phyloP scores from a whole-genome alignment of 2,113 vertebrate genomes.

The Lagopus leucura region DNA sequence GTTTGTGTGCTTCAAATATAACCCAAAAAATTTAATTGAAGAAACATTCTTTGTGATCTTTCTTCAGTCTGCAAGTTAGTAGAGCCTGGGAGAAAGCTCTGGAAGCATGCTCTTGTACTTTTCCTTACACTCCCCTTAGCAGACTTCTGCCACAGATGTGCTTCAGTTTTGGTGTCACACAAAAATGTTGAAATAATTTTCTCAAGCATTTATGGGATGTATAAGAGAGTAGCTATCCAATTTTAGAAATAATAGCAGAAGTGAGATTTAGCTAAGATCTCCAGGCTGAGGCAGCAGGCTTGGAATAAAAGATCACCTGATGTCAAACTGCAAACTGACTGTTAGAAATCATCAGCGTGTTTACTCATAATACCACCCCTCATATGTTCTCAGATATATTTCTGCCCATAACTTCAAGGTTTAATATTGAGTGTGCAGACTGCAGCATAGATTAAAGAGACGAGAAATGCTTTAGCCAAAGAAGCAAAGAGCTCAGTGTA shows the following conservation, averaged over 20 bases:
- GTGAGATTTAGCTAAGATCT: background rate
- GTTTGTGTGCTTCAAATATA: background rate
- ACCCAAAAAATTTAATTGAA: background rate
- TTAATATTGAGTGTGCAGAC: background rate
- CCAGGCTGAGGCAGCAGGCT: background rate
- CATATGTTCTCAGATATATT: background rate
- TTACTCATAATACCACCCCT: background rate
- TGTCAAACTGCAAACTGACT: background rate
- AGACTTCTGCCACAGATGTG: background rate
- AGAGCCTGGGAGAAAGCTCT: background rate
- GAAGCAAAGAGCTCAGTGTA: background rate
- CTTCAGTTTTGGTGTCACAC: background rate
- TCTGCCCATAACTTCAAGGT: background rate
- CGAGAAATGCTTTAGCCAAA: background rate
- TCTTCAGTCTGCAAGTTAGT: background rate
- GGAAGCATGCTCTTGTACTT: background rate
- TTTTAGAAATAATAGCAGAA: background rate
- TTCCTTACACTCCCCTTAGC: background rate
- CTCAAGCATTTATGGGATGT: background rate
- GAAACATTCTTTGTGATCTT: background rate
- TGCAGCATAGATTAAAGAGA: accelerated
- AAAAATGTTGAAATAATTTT: background rate
- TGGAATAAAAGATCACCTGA: background rate
- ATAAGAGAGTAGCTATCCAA: background rate
- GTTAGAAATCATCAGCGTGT: background rate